Evolutionary conservation across 2,888 invertebrate species (phyloP), one percentile per base, ranked within the genome.

Genomic region (Drosophila recens): DNA sequence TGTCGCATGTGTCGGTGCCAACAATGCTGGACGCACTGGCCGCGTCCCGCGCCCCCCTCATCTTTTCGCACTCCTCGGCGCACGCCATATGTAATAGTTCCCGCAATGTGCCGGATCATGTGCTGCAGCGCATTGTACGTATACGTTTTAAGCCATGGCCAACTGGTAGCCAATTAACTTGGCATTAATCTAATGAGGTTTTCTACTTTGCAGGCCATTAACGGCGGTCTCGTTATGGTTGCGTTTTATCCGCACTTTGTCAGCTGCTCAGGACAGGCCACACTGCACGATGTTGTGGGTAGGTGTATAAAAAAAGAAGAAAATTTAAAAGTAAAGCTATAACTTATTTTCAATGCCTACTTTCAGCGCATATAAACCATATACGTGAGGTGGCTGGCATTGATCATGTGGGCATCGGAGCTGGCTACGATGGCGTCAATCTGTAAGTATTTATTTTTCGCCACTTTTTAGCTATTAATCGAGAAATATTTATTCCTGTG

Each of bases 401-500:
- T 82, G 97, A 97, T 93, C 96, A 96, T 93, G 96, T 97, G 59
- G 97, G 97, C 72, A 95, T 97, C 73, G 97, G 97, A 52, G 97
- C 97, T 57, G 97, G 97, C 81, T 97, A 96, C 93, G 97, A 97
- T 92, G 97, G 97, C 85, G 97, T 97, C 92, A 97, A 97, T 94
- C 95, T 95, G 97, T 97, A 94, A 97, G 97, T 96, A 45, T 61
- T 23, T n/a, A 23, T n/a, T 34, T 11, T 15, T 5, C 8, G 9
- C 0, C 4, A 23, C 13, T 43, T 20, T 13, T 3, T 11, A 2
- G 11, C 46, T 30, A 13, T 3, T 38, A 51, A 51, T 10, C n/a
- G 13, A n/a, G 10, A 2, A 11, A 23, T 20, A 11, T 5, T 3
- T 43, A 34, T 17, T 45, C 13, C 10, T 54, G 17, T 30, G 33